phyloP scores from a whole-genome alignment of 2,113 vertebrate genomes.

The Laticauda colubrina region DNA sequence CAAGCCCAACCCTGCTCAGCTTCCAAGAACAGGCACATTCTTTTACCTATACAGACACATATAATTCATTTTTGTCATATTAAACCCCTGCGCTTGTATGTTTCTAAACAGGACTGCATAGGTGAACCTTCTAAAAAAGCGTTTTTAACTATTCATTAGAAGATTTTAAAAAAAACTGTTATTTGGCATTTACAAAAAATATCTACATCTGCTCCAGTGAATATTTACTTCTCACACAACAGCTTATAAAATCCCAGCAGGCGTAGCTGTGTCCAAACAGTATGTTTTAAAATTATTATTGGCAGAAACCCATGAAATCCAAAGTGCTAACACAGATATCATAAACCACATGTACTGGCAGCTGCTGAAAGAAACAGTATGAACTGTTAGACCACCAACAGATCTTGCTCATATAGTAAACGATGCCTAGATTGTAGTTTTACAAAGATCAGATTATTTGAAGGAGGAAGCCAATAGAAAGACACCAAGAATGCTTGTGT shows the following conservation, averaged over 20 bases:
- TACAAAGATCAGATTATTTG: neutral
- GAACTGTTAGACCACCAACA: neutral
- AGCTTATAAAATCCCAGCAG: constrained; percentile 21
- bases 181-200: neutral
- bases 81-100: neutral
- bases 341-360: constrained; percentile 5
- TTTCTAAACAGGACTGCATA: neutral
- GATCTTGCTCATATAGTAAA: neutral
- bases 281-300: constrained; percentile 17
- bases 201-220: neutral
- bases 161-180: neutral
- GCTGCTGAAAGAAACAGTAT: neutral
- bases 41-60: neutral
- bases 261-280: constrained; percentile 12
- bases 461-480: neutral
- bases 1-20: neutral
- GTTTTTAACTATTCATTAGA: neutral
- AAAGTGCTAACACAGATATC: constrained; percentile 2
- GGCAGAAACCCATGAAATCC: constrained; percentile 11
- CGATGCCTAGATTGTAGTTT: neutral
- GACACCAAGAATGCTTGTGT: neutral
- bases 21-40: neutral
- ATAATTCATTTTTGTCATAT: neutral
- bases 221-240: constrained; percentile 12
- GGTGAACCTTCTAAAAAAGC: neutral